phyloP scores from a whole-genome alignment of 35 echinoderm and acorn worm genomes.

The Ophiothrix spiculata region DNA sequence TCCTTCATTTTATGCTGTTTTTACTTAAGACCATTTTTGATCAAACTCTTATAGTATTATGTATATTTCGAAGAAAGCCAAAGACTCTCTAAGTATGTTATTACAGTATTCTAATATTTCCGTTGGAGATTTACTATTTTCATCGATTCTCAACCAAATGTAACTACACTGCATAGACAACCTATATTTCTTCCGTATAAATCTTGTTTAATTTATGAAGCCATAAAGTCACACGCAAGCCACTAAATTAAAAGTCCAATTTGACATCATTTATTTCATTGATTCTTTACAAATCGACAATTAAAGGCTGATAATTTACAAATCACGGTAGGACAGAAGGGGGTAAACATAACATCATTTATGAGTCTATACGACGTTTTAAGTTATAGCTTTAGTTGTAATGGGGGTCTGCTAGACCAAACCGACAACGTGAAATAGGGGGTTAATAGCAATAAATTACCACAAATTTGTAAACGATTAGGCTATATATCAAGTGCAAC shows the following conservation, averaged over 20 bases:
- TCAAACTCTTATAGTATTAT: neutral
- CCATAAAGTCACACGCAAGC: neutral
- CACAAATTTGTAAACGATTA: constrained; percentile 9
- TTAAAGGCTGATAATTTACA: neutral
- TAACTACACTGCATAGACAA: neutral
- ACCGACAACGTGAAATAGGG: neutral
- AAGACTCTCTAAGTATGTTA: neutral
- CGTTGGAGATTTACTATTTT: neutral
- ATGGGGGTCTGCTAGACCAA: neutral
- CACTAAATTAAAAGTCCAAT: neutral
- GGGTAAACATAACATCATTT: neutral
- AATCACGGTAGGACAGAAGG: neutral
- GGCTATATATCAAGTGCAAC: neutral
- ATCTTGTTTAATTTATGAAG: neutral
- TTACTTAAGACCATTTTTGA: neutral
- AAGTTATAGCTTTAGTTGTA: constrained; percentile 3
- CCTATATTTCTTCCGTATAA: neutral
- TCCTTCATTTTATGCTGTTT: neutral
- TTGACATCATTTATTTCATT: constrained; percentile 5
- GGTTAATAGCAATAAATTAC: constrained; percentile 8
- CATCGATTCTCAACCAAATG: neutral
- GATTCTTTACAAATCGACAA: constrained; percentile 1
- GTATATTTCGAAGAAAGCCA: neutral
- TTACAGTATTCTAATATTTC: neutral
- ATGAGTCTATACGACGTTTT: neutral